phyloP scores from a whole-genome alignment of 2,888 invertebrate genomes.

The Torymus tubicola region DNA sequence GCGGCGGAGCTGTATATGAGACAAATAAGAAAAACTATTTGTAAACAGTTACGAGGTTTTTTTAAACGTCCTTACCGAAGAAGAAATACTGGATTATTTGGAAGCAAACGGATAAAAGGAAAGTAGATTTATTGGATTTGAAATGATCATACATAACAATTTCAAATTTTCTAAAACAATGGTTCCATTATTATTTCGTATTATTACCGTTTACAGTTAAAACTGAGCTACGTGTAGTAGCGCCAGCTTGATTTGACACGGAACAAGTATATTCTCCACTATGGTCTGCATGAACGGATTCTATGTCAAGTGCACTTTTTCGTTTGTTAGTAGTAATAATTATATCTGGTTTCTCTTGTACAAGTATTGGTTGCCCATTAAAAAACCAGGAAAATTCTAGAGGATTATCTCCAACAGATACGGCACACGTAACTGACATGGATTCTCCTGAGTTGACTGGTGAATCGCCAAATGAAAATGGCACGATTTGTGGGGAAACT shows the following conservation, averaged over 20 bases:
- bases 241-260: constrained; percentile 78
- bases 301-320: constrained; percentile 82
- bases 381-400: constrained; percentile 86
- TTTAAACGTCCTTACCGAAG: too few relatives aligned
- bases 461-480: constrained; percentile 83
- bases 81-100: too few relatives aligned
- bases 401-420: constrained; percentile 86
- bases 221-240: constrained; percentile 75
- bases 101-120: too few relatives aligned
- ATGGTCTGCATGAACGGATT: constrained; percentile 79
- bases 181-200: neutral
- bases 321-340: constrained; percentile 78
- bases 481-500: constrained; percentile 86
- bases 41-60: too few relatives aligned
- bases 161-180: too few relatives aligned
- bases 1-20: constrained; percentile 77
- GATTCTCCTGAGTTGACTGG: constrained; percentile 84
- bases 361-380: constrained; percentile 79
- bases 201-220: constrained; percentile 77
- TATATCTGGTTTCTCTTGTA: constrained; percentile 71
- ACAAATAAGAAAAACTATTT: neutral
- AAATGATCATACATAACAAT: too few relatives aligned
- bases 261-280: constrained; percentile 78
- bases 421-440: constrained; percentile 83
- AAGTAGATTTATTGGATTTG: too few relatives aligned